Percentiles rank a stretch among this genome's conserved stretches.
Evolutionary conservation across 92 coral and sea anemone species (phyloP).

Genomic region (Epizoanthus fatuus): DNA sequence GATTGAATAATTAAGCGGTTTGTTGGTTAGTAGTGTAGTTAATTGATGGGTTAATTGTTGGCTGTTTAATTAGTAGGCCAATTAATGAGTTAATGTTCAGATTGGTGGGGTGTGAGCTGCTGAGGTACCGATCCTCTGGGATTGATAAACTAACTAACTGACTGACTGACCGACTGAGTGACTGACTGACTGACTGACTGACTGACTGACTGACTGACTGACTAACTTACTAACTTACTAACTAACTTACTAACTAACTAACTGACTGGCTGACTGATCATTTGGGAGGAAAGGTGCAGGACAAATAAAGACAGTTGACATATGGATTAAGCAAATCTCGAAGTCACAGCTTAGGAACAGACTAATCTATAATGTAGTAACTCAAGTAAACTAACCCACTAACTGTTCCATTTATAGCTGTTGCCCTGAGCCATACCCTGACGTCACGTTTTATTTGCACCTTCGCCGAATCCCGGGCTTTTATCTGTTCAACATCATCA

Average conservation of each 20-base stretch:
- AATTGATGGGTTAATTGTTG: not conserved
- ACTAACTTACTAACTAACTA: too few species aligned
- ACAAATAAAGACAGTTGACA: too few species aligned
- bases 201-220: too few species aligned
- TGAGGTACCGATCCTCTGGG: too few species aligned
- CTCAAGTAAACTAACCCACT: not conserved
- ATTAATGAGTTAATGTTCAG: not conserved
- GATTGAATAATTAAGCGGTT: not conserved
- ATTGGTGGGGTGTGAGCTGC: too few species aligned
- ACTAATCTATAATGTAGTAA: not conserved
- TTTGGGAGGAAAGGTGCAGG: too few species aligned
- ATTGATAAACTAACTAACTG: too few species aligned
- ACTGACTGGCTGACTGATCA: too few species aligned
- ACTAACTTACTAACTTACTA: too few species aligned
- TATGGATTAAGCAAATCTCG: not conserved
- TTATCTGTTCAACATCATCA: slow-evolving; percentile 89
- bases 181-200: too few species aligned
- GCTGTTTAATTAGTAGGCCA: not conserved
- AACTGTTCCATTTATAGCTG: slow-evolving; percentile 61
- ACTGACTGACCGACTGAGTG: too few species aligned
- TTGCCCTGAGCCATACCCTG: slow-evolving; percentile 95
- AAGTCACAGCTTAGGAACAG: too few species aligned
- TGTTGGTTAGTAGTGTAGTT: not conserved
- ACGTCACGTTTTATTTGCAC: slow-evolving; percentile 85
- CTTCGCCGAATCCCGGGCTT: slow-evolving; percentile 94